phyloP scores from a whole-genome alignment of 2,797 vertebrate species.

The Acanthurus tractus region DNA sequence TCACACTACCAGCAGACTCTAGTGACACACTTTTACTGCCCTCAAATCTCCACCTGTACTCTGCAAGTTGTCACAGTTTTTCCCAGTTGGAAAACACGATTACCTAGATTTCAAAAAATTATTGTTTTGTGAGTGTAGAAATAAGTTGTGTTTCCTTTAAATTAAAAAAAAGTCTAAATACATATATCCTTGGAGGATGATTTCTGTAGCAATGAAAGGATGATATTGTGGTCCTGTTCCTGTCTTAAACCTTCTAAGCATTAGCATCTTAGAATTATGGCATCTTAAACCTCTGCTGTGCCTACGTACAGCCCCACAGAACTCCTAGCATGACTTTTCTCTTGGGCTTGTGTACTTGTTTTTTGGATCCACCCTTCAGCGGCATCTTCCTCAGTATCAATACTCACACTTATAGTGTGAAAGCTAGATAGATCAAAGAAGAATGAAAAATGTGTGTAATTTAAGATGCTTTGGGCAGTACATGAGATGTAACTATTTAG shows the following conservation, averaged over 20 bases:
- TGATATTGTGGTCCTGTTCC: no score
- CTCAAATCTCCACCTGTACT: not conserved
- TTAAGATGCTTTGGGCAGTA: not conserved
- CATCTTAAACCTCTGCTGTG: not conserved
- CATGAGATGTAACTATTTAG: no score
- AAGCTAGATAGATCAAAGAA: not conserved
- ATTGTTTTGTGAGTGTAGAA: not conserved
- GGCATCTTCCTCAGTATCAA: not conserved
- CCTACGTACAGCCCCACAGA: not conserved
- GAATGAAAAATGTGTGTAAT: not conserved
- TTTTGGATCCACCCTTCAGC: not conserved
- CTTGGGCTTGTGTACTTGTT: not conserved
- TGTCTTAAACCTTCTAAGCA: not conserved
- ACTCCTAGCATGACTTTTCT: not conserved
- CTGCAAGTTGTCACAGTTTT: not conserved
- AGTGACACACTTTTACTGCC: not conserved
- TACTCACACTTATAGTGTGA: no score
- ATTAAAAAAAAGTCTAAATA: not conserved
- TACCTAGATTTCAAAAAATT: not conserved
- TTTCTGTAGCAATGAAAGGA: no score
- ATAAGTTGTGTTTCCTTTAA: not conserved
- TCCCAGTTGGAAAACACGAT: not conserved
- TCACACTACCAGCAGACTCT: conserved; percentile 1
- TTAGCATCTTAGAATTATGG: not conserved
- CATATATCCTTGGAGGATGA: not conserved